phyloP scores from a whole-genome alignment of 2,888 invertebrate species.

The Teleogryllus oceanicus region DNA sequence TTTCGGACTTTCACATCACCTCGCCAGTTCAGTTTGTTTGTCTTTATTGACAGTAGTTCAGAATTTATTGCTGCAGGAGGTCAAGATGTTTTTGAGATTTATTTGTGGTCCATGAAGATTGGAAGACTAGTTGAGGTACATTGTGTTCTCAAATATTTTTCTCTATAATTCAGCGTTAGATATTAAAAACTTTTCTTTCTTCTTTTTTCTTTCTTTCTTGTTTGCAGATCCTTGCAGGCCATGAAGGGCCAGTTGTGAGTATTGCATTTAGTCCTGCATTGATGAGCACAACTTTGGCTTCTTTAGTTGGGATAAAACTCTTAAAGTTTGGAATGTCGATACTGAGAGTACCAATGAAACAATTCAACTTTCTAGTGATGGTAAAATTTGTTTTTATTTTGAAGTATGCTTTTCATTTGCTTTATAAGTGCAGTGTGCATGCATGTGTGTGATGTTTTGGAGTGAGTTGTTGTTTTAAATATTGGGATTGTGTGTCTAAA shows the following conservation, averaged over 20 bases:
- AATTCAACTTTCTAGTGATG: conserved; percentile 71
- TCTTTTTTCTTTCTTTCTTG: not conserved
- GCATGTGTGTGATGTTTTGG: not conserved
- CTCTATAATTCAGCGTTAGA: conserved; percentile 1
- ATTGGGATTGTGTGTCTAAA: not conserved
- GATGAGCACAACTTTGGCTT: conserved; percentile 72
- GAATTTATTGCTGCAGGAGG: conserved; percentile 95
- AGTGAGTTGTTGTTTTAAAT: not conserved
- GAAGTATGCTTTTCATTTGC: not conserved
- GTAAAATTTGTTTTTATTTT: conserved; percentile 40
- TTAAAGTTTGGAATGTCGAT: conserved; percentile 90
- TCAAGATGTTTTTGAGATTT: conserved; percentile 91
- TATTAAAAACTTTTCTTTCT: not conserved
- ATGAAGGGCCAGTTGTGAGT: conserved; percentile 86
- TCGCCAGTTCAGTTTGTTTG: conserved; percentile 88
- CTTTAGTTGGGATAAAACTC: conserved; percentile 92
- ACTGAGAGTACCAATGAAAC: conserved; percentile 76
- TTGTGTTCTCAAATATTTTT: conserved; percentile 25
- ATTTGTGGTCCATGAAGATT: conserved; percentile 91
- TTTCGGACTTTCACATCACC: conserved; percentile 95
- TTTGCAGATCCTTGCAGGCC: conserved; percentile 74
- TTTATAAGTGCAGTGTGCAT: not conserved
- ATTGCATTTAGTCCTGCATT: conserved; percentile 74
- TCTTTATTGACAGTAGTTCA: conserved; percentile 78
- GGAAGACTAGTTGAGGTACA: conserved; percentile 83